A percentile compares a stretch with the other conserved stretches of the same genome.
phyloP scores from a whole-genome alignment of 2,797 vertebrate genomes.

The Poliocrania exsul region DNA sequence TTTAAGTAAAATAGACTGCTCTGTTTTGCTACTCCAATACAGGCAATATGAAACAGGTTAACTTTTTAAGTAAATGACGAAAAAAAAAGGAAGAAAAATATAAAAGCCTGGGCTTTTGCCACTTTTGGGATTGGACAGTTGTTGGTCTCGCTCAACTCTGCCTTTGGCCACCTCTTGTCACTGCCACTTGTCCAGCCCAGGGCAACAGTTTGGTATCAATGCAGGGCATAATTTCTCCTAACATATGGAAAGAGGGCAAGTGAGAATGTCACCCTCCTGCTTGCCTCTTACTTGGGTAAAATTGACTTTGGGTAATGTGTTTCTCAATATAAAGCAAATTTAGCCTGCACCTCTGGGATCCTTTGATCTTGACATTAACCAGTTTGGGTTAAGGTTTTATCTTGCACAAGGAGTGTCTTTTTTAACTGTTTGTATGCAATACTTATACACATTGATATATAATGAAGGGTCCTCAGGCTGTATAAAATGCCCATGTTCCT shows the following conservation, averaged over 20 bases:
- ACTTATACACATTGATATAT: background rate
- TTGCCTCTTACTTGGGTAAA: background rate
- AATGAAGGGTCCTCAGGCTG: background rate
- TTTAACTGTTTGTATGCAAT: background rate
- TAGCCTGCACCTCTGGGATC: background rate
- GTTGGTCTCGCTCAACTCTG: background rate
- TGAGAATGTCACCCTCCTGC: accelerated
- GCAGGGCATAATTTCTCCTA: background rate
- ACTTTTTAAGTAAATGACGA: background rate
- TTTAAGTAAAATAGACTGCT: background rate
- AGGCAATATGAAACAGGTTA: background rate
- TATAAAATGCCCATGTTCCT: background rate
- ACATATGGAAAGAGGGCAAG: background rate
- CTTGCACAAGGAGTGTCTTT: background rate
- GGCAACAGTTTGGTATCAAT: background rate
- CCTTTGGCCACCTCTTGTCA: background rate
- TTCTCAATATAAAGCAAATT: background rate
- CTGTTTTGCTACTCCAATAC: background rate
- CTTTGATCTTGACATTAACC: background rate
- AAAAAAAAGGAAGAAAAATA: too few relatives aligned
- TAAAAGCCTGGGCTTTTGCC: background rate
- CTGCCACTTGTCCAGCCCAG: background rate
- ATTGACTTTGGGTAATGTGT: background rate
- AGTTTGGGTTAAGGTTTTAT: background rate
- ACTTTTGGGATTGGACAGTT: background rate